Evolutionary conservation across 2,797 vertebrate species (phyloP), one percentile per base, ranked within the genome.

Genomic region (Lutjanus campechanus): DNA sequence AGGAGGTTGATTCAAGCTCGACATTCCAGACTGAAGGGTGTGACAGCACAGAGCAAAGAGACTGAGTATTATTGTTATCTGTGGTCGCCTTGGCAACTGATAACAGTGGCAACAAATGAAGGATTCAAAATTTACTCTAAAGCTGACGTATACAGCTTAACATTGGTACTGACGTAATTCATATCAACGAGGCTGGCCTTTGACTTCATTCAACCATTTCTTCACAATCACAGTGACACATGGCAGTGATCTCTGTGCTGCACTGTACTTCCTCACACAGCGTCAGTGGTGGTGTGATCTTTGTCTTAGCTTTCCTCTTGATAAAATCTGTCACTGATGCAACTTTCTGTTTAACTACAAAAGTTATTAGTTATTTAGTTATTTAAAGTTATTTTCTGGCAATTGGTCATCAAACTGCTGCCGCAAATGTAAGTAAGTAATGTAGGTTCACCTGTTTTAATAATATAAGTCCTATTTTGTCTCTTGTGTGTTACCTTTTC

Each of bases 21-120:
- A 50, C 63, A 68, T 90, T 90, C 80, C 86, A 73, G 46, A 13
- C 44, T 40, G 53, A 69, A 72, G 83, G 76, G 85, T 47, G 87
- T 53, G 67, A 75, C 81, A 73, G 55, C 68, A 54, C 11, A 65
- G 54, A 44, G 66, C 62, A 68, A 71, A 56, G 3, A 73, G 3
- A 10, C 11, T 0, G 1, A 43, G 43, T 61, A 5, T 74, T 61
- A 66, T 77, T 82, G 77, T 77, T 68, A 9, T 40, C 67, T 65
- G n/a, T 43, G 11, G 53, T 83, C 8, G 20, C 85, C 79, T 49
- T 2, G 25, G 76, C 63, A 77, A 84, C 68, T 8, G 13, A 44
- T 25, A 63, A 41, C 29, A 25, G 13, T 5, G 2, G 58, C n/a
- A 43, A 44, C 11, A 11, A 63, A 69, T 16, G 50, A 11, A 15